Evolutionary conservation across 2,797 vertebrate genomes (phyloP).

Genomic region (Poecilia gillii): DNA sequence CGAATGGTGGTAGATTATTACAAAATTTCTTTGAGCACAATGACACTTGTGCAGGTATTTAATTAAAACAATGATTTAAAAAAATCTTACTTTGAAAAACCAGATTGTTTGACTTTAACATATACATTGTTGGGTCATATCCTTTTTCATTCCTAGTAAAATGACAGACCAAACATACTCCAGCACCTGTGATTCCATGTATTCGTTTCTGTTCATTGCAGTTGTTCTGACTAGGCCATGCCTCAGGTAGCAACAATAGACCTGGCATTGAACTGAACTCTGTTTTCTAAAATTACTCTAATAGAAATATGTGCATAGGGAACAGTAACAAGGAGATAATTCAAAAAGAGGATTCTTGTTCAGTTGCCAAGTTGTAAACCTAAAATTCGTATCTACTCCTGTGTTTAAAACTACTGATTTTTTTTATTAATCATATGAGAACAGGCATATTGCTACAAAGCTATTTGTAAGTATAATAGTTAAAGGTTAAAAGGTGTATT

Average conservation of each 20-base stretch:
- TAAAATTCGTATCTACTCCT: background rate
- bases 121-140: background rate
- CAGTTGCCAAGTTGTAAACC: slow-evolving; percentile 3
- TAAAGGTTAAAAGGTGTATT: background rate
- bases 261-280: background rate
- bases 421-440: slow-evolving; percentile 16
- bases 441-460: background rate
- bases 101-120: background rate
- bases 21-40: background rate
- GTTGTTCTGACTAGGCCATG: background rate
- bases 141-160: background rate
- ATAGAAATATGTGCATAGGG: slow-evolving; percentile 8
- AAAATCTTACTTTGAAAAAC: background rate
- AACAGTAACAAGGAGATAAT: background rate
- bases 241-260: background rate
- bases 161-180: background rate
- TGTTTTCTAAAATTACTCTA: slow-evolving; percentile 11
- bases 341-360: slow-evolving; percentile 10
- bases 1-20: background rate
- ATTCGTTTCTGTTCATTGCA: background rate
- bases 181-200: background rate
- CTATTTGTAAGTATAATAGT: background rate
- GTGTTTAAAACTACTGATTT: background rate
- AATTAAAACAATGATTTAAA: background rate
- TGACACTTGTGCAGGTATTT: background rate